phyloP scores from a whole-genome alignment of 2,797 vertebrate genomes.

The Anniella stebbinsi region DNA sequence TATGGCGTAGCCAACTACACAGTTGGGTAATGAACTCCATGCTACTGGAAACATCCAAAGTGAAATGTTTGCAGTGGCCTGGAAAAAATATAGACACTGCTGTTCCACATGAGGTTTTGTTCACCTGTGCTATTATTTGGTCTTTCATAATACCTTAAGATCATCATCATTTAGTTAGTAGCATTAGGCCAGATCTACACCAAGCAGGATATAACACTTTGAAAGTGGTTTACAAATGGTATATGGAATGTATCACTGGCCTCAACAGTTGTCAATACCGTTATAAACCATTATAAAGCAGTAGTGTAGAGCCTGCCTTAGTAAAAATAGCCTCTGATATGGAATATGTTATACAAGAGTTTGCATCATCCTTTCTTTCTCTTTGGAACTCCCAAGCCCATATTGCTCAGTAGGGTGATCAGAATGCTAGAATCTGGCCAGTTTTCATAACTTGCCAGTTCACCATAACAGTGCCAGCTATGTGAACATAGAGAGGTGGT shows the following conservation, averaged over 20 bases:
- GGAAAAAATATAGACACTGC: not conserved
- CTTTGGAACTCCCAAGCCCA: constrained; percentile 34
- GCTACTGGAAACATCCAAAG: not conserved
- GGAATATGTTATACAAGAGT: constrained; percentile 33
- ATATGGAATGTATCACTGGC: too few relatives aligned
- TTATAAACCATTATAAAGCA: too few relatives aligned
- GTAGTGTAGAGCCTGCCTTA: too few relatives aligned
- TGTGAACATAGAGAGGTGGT: constrained; percentile 14
- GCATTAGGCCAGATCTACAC: too few relatives aligned
- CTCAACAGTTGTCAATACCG: too few relatives aligned
- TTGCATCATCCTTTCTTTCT: constrained; percentile 17
- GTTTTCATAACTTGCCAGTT: constrained; percentile 51
- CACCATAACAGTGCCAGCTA: constrained; percentile 38
- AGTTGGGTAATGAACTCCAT: not conserved
- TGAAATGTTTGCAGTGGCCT: not conserved
- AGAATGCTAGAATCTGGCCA: constrained; percentile 56
- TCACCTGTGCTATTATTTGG: not conserved
- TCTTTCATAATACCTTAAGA: not conserved
- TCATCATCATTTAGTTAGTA: not conserved
- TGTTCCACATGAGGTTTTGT: not conserved
- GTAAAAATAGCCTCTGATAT: not conserved
- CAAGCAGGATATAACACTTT: too few relatives aligned
- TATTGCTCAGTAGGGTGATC: constrained; percentile 11
- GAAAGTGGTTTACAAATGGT: too few relatives aligned
- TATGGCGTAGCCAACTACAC: not conserved